Conservation (phyloP, 2,113 vertebrate species). For the Corydoras sp. region DNA sequence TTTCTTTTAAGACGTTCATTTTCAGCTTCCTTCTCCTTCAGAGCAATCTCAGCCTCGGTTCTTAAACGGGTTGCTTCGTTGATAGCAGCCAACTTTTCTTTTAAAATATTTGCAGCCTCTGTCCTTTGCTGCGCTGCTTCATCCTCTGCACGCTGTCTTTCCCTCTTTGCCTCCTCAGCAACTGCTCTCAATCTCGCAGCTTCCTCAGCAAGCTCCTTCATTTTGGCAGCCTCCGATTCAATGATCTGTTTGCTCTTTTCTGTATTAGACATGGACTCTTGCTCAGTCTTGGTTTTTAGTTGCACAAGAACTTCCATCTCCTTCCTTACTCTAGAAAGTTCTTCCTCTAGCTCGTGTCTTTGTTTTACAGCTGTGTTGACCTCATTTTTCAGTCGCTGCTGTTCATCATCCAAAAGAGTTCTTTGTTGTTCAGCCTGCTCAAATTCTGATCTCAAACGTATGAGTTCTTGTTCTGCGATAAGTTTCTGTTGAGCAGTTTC, state of each 20-base stretch:
- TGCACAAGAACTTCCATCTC: slow-evolving; percentile 87
- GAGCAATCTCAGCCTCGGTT: slow-evolving; percentile 83
- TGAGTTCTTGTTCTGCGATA: slow-evolving; percentile 84
- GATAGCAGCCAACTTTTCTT: slow-evolving; percentile 88
- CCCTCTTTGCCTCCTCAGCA: slow-evolving; percentile 85
- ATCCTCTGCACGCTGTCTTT: slow-evolving; percentile 84
- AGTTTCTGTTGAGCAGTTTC: slow-evolving; percentile 84
- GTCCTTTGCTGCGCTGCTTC: slow-evolving; percentile 79
- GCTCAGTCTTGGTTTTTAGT: slow-evolving; percentile 78
- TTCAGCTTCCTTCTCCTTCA: slow-evolving; percentile 93
- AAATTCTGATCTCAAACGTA: slow-evolving; percentile 82
- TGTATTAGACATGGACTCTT: slow-evolving; percentile 75
- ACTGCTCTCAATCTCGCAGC: slow-evolving; percentile 76
- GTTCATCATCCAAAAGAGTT: slow-evolving; percentile 82
- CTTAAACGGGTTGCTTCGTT: slow-evolving; percentile 82
- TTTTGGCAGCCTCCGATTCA: slow-evolving; percentile 78
- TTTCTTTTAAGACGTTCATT: slow-evolving; percentile 86
- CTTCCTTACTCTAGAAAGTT: slow-evolving; percentile 79
- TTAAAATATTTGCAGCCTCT: slow-evolving; percentile 83
- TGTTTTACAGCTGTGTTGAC: slow-evolving; percentile 72
- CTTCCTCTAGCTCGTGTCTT: slow-evolving; percentile 82
- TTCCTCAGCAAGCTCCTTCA: slow-evolving; percentile 92
- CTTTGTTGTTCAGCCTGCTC: slow-evolving; percentile 88
- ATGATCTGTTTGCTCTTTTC: slow-evolving; percentile 92
- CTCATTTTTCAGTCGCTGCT: slow-evolving; percentile 80